Percentiles rank a stretch among this genome's conserved stretches.
Evolutionary conservation across 2,113 vertebrate species (phyloP).

Genomic region (Anthoscopus minutus): DNA sequence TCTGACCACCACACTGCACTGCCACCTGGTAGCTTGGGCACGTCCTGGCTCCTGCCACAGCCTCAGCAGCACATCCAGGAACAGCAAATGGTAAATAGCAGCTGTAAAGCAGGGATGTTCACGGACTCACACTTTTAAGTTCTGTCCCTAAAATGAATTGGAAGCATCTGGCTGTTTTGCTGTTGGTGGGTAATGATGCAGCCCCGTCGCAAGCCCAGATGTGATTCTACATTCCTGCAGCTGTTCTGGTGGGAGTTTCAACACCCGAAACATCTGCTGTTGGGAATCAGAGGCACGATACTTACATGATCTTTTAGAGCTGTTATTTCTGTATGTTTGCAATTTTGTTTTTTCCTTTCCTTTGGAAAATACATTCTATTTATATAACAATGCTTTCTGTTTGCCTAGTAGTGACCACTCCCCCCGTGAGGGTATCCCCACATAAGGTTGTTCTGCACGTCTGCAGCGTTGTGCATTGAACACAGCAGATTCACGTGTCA

Average conservation of each 20-base stretch:
- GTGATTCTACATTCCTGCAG: constrained; percentile 78
- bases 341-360: neutral
- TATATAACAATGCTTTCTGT: neutral
- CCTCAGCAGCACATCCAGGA: neutral
- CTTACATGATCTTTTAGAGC: constrained; percentile 66
- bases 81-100: neutral
- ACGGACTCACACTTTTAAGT: constrained; percentile 48
- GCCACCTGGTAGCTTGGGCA: neutral
- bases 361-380: constrained; percentile 60
- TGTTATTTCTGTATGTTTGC: constrained; percentile 52
- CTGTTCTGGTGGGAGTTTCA: constrained; percentile 79
- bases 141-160: constrained; percentile 69
- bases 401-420: neutral
- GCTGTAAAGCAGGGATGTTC: constrained; percentile 16
- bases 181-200: constrained; percentile 75
- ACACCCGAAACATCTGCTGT: constrained; percentile 76
- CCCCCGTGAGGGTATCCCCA: neutral
- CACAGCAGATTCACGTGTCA: neutral
- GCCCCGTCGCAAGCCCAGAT: constrained; percentile 72
- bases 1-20: fast-evolving
- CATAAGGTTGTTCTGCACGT: fast-evolving
- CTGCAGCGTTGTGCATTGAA: neutral
- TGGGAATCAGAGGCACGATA: constrained; percentile 69
- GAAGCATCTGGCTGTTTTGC: constrained; percentile 76
- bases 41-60: fast-evolving